Evolutionary conservation across 2,888 invertebrate genomes (phyloP).

Genomic region (Anodontia alba): DNA sequence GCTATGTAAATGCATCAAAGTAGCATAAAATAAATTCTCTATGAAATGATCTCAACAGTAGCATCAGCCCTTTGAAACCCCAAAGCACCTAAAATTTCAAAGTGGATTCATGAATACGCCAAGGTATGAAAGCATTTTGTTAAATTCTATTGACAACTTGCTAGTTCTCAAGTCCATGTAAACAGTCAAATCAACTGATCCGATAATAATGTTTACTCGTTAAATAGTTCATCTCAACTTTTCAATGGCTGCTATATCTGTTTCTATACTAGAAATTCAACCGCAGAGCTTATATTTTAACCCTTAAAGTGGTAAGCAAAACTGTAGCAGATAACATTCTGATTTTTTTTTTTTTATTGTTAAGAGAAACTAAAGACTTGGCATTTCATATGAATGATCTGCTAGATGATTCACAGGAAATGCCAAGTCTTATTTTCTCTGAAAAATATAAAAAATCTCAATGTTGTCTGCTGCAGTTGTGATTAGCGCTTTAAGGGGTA

Average conservation of each 20-base stretch:
- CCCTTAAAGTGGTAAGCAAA: background rate
- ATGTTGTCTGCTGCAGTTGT: too few relatives aligned
- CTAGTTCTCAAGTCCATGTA: constrained; percentile 20
- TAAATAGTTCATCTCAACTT: constrained; percentile 34
- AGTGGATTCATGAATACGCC: background rate
- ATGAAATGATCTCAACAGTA: background rate
- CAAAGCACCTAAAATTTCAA: background rate
- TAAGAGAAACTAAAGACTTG: too few relatives aligned
- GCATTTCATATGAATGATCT: too few relatives aligned
- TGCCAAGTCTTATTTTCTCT: too few relatives aligned
- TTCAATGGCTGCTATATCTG: constrained; percentile 4
- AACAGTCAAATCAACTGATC: constrained; percentile 33
- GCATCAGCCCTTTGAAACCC: background rate
- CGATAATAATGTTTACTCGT: constrained; percentile 42
- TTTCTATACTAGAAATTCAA: background rate
- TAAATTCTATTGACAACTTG: constrained; percentile 10
- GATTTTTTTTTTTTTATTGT: too few relatives aligned
- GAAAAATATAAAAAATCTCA: too few relatives aligned
- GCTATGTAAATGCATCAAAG: too few relatives aligned
- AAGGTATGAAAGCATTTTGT: constrained; percentile 13
- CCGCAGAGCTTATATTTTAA: background rate
- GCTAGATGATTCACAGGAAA: too few relatives aligned
- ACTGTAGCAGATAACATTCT: too few relatives aligned
- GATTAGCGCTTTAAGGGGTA: too few relatives aligned
- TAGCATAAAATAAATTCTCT: too few relatives aligned